Conservation (phyloP, 2,113 vertebrate genomes). For the Holacanthus passer region DNA sequence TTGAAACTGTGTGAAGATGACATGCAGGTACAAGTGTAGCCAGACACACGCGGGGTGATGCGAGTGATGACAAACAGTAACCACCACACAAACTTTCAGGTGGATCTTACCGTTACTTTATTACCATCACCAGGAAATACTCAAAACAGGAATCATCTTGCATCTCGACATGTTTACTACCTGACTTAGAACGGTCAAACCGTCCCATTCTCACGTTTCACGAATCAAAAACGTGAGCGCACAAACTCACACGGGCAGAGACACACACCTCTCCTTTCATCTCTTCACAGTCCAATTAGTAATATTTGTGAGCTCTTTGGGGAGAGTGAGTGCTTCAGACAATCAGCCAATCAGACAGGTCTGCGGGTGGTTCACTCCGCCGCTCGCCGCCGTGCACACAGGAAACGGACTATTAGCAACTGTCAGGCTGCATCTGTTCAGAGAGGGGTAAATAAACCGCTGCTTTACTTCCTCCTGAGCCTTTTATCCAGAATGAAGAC, state of each 20-base stretch:
- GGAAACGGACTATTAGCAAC: conserved; percentile 14
- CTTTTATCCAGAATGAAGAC: neutral
- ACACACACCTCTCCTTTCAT: neutral
- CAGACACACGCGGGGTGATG: neutral
- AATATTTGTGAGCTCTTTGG: neutral
- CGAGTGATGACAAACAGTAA: neutral
- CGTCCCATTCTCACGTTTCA: neutral
- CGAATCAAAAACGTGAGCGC: neutral
- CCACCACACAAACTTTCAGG: neutral
- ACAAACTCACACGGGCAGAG: neutral
- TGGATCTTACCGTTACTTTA: no score
- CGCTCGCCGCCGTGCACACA: neutral
- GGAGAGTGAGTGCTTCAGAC: neutral
- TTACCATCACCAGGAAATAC: neutral
- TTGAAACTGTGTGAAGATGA: neutral
- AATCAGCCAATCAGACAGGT: conserved; percentile 10
- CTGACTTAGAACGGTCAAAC: no score
- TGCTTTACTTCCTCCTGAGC: neutral
- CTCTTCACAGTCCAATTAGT: neutral
- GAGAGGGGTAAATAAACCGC: neutral
- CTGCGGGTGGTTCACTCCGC: neutral
- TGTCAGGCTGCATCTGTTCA: neutral
- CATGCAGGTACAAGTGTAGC: neutral
- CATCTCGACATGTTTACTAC: no score
- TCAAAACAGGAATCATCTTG: no score